Evolutionary conservation across 2,888 invertebrate genomes (phyloP).

Genomic region (Parnassius apollo): DNA sequence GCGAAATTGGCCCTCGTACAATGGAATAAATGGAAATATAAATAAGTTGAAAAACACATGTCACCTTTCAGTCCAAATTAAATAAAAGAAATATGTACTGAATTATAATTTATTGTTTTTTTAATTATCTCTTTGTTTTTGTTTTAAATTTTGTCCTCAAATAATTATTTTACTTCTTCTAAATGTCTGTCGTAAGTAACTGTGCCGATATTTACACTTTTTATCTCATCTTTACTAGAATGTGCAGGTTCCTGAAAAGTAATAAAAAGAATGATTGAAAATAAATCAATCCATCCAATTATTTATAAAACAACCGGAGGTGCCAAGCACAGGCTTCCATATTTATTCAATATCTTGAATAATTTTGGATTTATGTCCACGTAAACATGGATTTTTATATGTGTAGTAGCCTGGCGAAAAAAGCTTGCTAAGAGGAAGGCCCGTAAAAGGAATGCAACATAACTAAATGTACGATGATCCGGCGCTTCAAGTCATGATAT

Average conservation of each 20-base stretch:
- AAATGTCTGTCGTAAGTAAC: conserved; percentile 70
- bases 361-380: too few species aligned
- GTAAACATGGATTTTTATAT: too few species aligned
- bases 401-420: too few species aligned
- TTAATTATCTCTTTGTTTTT: conserved; percentile 16
- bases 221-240: conserved; percentile 70
- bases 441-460: too few species aligned
- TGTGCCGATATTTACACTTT: conserved; percentile 72
- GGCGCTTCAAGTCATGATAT: too few species aligned
- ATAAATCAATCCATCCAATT: too few species aligned
- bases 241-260: conserved; percentile 59
- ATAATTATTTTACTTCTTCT: conserved; percentile 65
- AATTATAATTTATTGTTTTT: not conserved
- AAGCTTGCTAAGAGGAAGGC: too few species aligned
- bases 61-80: not conserved
- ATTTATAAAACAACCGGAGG: too few species aligned
- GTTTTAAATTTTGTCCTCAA: conserved; percentile 23
- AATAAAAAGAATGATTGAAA: not conserved
- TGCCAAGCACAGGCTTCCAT: too few species aligned
- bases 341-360: too few species aligned
- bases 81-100: conserved; percentile 12
- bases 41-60: too few species aligned
- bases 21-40: conserved; percentile 7
- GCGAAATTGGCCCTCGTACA: conserved; percentile 8
- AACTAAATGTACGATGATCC: too few species aligned